Evolutionary conservation across 2,888 invertebrate genomes (phyloP), one percentile per base, ranked within the genome.

Genomic region (Keiferia lycopersicella): DNA sequence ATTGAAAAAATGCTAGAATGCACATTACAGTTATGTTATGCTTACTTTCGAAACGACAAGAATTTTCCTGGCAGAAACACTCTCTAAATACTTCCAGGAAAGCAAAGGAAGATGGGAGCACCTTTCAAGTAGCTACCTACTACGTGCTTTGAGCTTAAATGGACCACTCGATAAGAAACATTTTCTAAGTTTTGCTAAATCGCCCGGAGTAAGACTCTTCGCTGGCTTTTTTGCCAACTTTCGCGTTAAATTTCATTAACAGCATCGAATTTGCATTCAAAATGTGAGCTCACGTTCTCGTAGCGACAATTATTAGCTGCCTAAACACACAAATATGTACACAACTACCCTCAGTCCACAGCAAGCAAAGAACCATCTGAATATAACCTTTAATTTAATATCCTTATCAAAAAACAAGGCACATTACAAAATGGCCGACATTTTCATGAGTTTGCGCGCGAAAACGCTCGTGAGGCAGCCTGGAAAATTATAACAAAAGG

Each of bases 401-500:
- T 86, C 88, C 91, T 91, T 91, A 91, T 91, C 91, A 91, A 91
- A 91, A 91, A 90, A 91, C 91, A 91, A 87, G 88, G 89, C 85
- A 88, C 88, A 91, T 91, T 88, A 91, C 90, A 89, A 91, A 90
- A 91, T 89, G 90, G 90, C 88, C 78, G 83, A 84, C 86, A 82
- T 88, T 91, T 90, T 87, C 88, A 86, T 85, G 87, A 89, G 88
- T 88, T 88, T 85, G 87, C 86, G 85, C 88, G 88, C 86, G 87
- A 87, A 89, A 89, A 82, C 81, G 85, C 81, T 86, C 86, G 86
- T 84, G 86, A 86, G 84, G 84, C 84, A 81, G 87, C 86, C 90
- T 87, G 89, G 88, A 90, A 91, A 91, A 91, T 91, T 91, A 91
- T 91, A 91, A 91, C 91, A 91, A 91, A 89, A 91, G 91, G 89